Base-by-base conservation (phyloP, 2,797 vertebrate genomes). In the Sorex maritimensis region DNA sequence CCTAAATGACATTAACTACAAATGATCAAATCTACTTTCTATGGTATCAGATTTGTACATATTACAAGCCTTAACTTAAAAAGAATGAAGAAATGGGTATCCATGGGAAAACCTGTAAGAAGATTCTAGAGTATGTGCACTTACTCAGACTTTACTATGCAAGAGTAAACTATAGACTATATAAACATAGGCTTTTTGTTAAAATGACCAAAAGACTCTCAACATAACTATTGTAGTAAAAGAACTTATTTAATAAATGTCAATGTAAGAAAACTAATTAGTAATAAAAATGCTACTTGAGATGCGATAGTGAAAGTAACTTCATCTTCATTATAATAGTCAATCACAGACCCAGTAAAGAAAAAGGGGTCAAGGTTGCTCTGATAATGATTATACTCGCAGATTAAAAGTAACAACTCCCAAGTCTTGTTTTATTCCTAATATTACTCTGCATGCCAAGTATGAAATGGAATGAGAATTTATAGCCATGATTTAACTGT, bases 181-280 rank as follows among this genome's bases (percentile, higher is more conserved):
- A 69, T 73, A 73, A 86, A 46, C 78, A 24, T 1, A 86, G 12
- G 24, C 23, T 34, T 85, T 19, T 75, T 74, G 86, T 67, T 38
- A 83, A 92, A 86, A 86, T 77, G 68, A 77, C 30, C 24, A 14
- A 75, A 90, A 90, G 81, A 34, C 0, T 1, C 24, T 74, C 6
- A 75, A 61, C 90, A 67, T n/a, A 91, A 94, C 21, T 83, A 34
- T 19, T 88, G 58, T 67, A 82, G 75, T 38, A 13, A 77, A 72
- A 91, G 55, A 95, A 24, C n/a, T 94, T 92, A 82, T 80, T 95
- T 89, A 73, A 28, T 34, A 92, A 80, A 92, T n/a, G 6, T 68
- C 58, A 55, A 81, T 65, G 55, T 75, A 75, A 79, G 24, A 81
- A 67, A 79, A 94, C 75, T 75, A 75, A 88, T 75, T 73, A 92